Conservation (phyloP, 2,797 vertebrate genomes). For the Ctenopoma multispine region DNA sequence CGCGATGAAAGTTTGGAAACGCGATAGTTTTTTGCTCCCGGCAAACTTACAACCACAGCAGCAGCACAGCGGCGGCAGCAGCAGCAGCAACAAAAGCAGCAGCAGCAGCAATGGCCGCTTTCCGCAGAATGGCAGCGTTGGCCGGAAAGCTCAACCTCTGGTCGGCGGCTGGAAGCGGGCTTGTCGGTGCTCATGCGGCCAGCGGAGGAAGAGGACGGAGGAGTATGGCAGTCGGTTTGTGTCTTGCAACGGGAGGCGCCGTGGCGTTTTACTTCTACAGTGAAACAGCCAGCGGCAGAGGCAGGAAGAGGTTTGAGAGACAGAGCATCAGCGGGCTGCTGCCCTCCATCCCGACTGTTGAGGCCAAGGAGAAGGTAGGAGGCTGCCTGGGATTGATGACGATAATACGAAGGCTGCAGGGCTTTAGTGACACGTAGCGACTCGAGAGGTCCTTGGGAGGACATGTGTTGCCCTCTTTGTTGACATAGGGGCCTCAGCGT, state of each 20-base stretch:
- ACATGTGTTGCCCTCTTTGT: conserved; percentile 18
- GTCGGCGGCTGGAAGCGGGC: conserved; percentile 51
- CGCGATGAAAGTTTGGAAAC: conserved; percentile 74
- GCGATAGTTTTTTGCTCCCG: conserved; percentile 59
- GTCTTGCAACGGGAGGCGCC: conserved; percentile 78
- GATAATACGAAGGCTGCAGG: background rate
- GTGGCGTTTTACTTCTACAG: conserved; percentile 73
- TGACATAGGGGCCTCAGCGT: conserved; percentile 28
- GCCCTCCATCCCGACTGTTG: conserved; percentile 76
- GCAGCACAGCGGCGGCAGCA: conserved; percentile 36
- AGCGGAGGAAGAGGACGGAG: conserved; percentile 32
- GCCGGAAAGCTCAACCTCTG: conserved; percentile 62
- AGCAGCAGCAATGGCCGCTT: conserved; percentile 82
- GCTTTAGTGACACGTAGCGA: conserved; percentile 12
- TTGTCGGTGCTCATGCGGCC: conserved; percentile 29
- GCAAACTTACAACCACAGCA: conserved; percentile 51
- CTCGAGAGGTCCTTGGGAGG: background rate
- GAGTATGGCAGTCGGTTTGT: conserved; percentile 66
- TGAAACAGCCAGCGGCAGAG: conserved; percentile 46
- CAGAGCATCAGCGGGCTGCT: conserved; percentile 65
- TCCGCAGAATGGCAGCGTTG: conserved; percentile 79
- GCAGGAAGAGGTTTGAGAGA: conserved; percentile 64
- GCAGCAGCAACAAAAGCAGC: too few relatives aligned
- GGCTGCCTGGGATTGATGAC: background rate
- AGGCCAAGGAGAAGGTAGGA: conserved; percentile 84